Conservation (phyloP, 1,140 invertebrate species). For the Plectrocnemia conspersa region DNA sequence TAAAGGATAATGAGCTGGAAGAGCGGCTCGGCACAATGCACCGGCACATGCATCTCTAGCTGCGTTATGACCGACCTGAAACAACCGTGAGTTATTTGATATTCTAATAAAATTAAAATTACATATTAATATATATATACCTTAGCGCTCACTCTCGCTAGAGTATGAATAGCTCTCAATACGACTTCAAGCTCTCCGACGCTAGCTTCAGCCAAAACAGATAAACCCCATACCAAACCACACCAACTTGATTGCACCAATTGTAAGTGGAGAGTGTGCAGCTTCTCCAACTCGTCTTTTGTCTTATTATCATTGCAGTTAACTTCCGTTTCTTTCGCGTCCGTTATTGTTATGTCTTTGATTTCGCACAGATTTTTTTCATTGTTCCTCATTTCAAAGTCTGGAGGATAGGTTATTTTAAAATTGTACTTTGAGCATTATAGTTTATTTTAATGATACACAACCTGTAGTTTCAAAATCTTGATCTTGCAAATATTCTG, state of each 20-base stretch:
- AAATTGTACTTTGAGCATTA: too few relatives aligned
- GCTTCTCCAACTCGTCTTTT: slow-evolving; percentile 26
- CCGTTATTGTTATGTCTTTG: background rate
- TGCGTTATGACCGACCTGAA: slow-evolving; percentile 40
- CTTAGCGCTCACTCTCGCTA: slow-evolving; percentile 57
- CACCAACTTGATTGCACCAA: slow-evolving; percentile 94
- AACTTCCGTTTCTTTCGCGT: slow-evolving; percentile 11
- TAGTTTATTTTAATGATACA: too few relatives aligned
- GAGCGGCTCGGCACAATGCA: slow-evolving; percentile 87
- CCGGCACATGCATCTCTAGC: slow-evolving; percentile 89
- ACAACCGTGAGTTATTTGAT: background rate
- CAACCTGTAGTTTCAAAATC: slow-evolving; percentile 41
- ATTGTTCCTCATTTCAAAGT: slow-evolving; percentile 32
- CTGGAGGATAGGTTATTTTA: slow-evolving; percentile 12
- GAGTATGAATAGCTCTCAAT: slow-evolving; percentile 84
- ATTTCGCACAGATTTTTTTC: slow-evolving; percentile 26
- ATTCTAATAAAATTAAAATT: background rate
- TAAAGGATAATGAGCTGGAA: slow-evolving; percentile 92
- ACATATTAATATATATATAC: slow-evolving; percentile 34
- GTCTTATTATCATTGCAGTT: slow-evolving; percentile 24
- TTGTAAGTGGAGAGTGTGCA: slow-evolving; percentile 47
- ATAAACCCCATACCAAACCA: slow-evolving; percentile 84
- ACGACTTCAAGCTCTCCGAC: slow-evolving; percentile 91
- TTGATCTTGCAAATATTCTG: slow-evolving; percentile 45
- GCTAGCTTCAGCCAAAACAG: slow-evolving; percentile 89